Evolutionary conservation across 1,140 invertebrate species (phyloP), one percentile per base, ranked within the genome.

Genomic region (Caerostris extrusa): DNA sequence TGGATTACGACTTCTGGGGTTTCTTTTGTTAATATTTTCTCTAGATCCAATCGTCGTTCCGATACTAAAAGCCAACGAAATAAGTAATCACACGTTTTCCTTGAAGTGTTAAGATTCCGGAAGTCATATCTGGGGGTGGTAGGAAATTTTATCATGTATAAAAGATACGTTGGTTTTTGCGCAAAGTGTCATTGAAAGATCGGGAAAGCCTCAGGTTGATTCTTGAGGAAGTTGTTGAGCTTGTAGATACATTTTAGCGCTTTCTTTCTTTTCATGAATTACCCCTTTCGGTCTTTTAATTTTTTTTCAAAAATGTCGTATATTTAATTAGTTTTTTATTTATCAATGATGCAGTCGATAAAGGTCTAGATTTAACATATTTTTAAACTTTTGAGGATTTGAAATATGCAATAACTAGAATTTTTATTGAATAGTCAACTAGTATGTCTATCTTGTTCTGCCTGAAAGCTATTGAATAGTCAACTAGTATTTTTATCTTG

Each of bases 81-180:
- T 12, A 34, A 17, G 17, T 58, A 19, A 3, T 5, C 4, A 64
- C 85, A 53, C 58, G 85, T 87, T 89, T 89, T 89, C 87, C 87
- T 89, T 89, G 87, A 89, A 12, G 53, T 14, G 14, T 17, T 53
- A n/a, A 12, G 50, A 60, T 87, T 87, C 19, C 87, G 64, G 61
- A 56, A 89, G 61, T 56, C 34, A 10, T 17, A 3, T 17, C 19
- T 89, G 87, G 87, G 87, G 56, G 87, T 89, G 87, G 87, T 89
- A 19, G 71, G 10, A 77, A 50, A 50, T 77, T 77, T 61, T 64
- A 58, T 55, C 17, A 53, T 5, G 8, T 5, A 8, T 7, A 64
- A 61, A 64, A 87, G 64, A 60, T 50, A 10, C 4, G 6, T n/a
- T n/a, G 14, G n/a, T 60, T 87, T 61, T 61, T 60, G 34, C 7